Conservation (phyloP, 2,113 vertebrate species). For the Dipodomys stephensi region DNA sequence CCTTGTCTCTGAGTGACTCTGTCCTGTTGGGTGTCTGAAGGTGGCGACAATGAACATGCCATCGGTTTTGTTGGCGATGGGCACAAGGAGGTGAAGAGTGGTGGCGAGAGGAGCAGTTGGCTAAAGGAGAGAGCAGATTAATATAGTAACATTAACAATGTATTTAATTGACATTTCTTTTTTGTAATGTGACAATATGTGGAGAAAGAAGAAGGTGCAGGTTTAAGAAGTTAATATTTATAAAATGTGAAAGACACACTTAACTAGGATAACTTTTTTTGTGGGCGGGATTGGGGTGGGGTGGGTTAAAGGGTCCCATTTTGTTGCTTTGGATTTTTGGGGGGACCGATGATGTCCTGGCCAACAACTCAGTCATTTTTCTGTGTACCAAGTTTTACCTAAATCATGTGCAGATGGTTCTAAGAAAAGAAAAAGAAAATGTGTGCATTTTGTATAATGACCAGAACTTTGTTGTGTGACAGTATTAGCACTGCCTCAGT, state of each 20-base stretch:
- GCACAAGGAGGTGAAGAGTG: constrained; percentile 84
- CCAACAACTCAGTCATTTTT: constrained; percentile 86
- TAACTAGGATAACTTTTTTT: constrained; percentile 87
- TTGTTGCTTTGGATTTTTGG: constrained; percentile 77
- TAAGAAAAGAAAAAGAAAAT: constrained; percentile 62
- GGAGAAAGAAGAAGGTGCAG: constrained; percentile 88
- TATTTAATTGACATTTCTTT: constrained; percentile 95
- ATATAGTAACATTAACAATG: constrained; percentile 92
- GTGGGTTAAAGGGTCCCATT: constrained; percentile 72
- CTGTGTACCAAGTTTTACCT: constrained; percentile 90
- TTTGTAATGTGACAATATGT: constrained; percentile 93
- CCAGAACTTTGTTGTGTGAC: constrained; percentile 89
- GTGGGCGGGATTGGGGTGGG: constrained; percentile 84
- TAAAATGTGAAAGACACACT: constrained; percentile 93
- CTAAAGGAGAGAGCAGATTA: constrained; percentile 88
- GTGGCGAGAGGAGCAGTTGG: constrained; percentile 81
- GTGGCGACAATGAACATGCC: constrained; percentile 72
- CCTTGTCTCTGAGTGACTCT: constrained; percentile 86
- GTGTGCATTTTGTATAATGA: constrained; percentile 85
- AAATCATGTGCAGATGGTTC: constrained; percentile 86
- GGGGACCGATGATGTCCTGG: constrained; percentile 45
- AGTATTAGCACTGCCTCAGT: constrained; percentile 90
- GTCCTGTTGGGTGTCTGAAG: constrained; percentile 71
- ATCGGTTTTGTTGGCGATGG: constrained; percentile 78
- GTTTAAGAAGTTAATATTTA: constrained; percentile 92